These are phyloP conservation scores for Catonia carolina DNA, from an alignment of 2,888 invertebrate species.

Conservation along the genomic window DNA sequence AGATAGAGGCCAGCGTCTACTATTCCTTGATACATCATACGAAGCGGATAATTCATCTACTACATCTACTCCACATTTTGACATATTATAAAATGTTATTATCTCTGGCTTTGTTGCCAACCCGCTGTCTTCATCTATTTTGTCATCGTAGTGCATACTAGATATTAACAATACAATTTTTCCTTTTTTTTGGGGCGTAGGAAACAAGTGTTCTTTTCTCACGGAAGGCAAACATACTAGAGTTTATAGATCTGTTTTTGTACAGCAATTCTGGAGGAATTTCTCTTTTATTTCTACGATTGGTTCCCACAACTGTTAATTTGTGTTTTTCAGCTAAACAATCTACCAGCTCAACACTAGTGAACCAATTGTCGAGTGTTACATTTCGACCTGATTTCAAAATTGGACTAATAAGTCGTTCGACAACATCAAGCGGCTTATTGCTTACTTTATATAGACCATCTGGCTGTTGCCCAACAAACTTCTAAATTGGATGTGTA, in stretches of 20 bases:
- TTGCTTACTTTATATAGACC: slow-evolving; percentile 26
- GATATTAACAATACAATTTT: slow-evolving; percentile 25
- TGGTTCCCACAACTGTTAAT: no score
- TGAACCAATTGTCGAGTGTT: slow-evolving; percentile 37
- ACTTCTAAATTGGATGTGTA: slow-evolving; percentile 29
- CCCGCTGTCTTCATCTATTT: slow-evolving; percentile 22
- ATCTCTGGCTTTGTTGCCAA: slow-evolving; percentile 26
- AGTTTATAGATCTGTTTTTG: slow-evolving; percentile 9
- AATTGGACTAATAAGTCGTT: slow-evolving; percentile 24
- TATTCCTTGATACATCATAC: slow-evolving; percentile 24
- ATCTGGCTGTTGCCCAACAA: slow-evolving; percentile 26
- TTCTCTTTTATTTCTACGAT: no score
- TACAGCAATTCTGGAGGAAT: slow-evolving; percentile 17
- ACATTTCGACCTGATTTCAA: slow-evolving; percentile 34
- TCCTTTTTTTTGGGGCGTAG: slow-evolving; percentile 18
- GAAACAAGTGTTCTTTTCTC: slow-evolving; percentile 21
- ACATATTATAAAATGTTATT: no score
- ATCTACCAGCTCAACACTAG: slow-evolving; percentile 27
- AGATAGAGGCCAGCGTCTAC: slow-evolving; percentile 29
- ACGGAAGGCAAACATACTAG: slow-evolving; percentile 20
- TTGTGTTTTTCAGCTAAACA: no score
- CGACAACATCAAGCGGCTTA: slow-evolving; percentile 22
- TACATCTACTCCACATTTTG: slow-evolving; percentile 24
- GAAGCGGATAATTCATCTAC: slow-evolving; percentile 25
- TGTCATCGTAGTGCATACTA: slow-evolving; percentile 20